Evolutionary conservation across 2,888 invertebrate genomes (phyloP).

Genomic region (Ormyrus thymus): DNA sequence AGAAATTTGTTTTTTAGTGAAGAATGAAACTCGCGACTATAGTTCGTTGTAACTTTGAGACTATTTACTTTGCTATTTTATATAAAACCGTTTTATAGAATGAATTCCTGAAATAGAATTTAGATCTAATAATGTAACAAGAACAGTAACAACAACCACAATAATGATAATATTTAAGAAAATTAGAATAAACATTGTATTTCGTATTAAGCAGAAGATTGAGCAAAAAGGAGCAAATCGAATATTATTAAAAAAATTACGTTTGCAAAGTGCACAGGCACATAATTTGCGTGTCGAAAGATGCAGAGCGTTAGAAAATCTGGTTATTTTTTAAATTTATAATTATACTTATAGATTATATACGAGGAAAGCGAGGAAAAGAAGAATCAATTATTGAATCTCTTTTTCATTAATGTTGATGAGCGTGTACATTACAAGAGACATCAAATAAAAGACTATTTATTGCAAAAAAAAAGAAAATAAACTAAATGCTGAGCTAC

Average conservation of each 20-base stretch:
- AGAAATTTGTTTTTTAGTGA: slow-evolving; percentile 26
- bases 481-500: slow-evolving; percentile 37
- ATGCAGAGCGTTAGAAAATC: not conserved
- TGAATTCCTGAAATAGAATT: slow-evolving; percentile 18
- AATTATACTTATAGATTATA: slow-evolving; percentile 33
- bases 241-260: slow-evolving; percentile 14
- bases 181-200: slow-evolving; percentile 23
- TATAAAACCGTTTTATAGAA: slow-evolving; percentile 49
- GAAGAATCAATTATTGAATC: slow-evolving; percentile 44
- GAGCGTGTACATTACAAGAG: slow-evolving; percentile 17
- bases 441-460: slow-evolving; percentile 46
- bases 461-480: slow-evolving; percentile 20
- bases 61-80: slow-evolving; percentile 53
- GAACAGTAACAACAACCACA: slow-evolving; percentile 29
- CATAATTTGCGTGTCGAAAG: not conserved
- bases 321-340: slow-evolving; percentile 46
- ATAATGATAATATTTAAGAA: slow-evolving; percentile 21
- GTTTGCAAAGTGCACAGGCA: not conserved
- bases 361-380: slow-evolving; percentile 1
- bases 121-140: slow-evolving; percentile 23
- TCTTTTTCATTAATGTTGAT: slow-evolving; percentile 47
- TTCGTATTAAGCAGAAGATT: slow-evolving; percentile 16
- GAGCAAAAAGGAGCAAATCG: not conserved
- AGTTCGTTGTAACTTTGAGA: slow-evolving; percentile 41
- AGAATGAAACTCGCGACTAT: slow-evolving; percentile 30